Conservation (phyloP, 2,113 vertebrate species). For the Carassius gibelio region DNA sequence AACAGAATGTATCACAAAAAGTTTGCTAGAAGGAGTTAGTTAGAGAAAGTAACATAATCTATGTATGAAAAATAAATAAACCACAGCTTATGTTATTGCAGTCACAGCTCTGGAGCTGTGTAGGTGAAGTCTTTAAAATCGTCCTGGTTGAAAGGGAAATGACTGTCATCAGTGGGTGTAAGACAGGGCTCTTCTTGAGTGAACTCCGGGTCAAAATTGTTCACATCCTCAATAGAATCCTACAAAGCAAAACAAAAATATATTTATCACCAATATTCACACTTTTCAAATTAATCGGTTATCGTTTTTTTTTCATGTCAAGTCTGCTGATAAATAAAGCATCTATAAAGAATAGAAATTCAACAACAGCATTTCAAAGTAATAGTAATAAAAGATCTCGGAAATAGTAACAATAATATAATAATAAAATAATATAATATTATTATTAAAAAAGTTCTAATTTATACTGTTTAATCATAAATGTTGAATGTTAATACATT, state of each 20-base stretch:
- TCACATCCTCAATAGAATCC: conserved; percentile 95
- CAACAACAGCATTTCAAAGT: too few species aligned
- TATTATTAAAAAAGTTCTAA: too few species aligned
- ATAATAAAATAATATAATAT: too few species aligned
- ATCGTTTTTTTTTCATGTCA: neutral
- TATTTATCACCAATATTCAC: neutral
- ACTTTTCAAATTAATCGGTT: neutral
- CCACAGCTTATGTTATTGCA: conserved; percentile 44
- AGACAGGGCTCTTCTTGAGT: conserved; percentile 94
- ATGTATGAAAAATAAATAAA: conserved; percentile 26
- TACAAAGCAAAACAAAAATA: conserved; percentile 56
- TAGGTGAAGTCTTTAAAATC: conserved; percentile 96
- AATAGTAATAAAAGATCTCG: too few species aligned
- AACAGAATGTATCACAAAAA: neutral
- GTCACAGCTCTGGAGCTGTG: conserved; percentile 81
- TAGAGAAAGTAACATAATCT: neutral
- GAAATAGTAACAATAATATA: too few species aligned
- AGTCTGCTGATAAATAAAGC: too few species aligned
- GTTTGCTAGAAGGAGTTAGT: neutral
- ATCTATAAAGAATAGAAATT: too few species aligned
- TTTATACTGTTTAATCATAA: too few species aligned
- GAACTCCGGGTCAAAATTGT: conserved; percentile 98
- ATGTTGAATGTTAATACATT: too few species aligned
- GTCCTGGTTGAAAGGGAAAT: conserved; percentile 90
- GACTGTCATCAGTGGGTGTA: conserved; percentile 91